Evolutionary conservation across 2,888 invertebrate species (phyloP).

Genomic region (Heliconius ethilla): DNA sequence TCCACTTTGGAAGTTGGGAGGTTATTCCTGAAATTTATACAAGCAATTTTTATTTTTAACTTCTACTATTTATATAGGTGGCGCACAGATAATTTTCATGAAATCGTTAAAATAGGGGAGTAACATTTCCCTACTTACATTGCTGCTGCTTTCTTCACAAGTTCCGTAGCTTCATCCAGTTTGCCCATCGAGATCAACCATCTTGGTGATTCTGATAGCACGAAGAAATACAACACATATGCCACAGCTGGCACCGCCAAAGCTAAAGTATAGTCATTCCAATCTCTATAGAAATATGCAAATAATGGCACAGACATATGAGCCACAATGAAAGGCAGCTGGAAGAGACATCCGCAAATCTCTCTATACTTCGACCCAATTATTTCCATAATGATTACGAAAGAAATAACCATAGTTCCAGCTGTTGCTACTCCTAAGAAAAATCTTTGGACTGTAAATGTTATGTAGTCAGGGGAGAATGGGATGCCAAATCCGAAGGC

Average conservation of each 20-base stretch:
- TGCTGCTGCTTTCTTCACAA: slow-evolving; percentile 85
- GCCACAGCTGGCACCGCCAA: slow-evolving; percentile 83
- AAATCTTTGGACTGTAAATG: slow-evolving; percentile 85
- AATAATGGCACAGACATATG: slow-evolving; percentile 84
- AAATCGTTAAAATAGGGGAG: too few relatives aligned
- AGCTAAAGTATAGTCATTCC: slow-evolving; percentile 84
- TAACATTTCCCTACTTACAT: slow-evolving; percentile 56
- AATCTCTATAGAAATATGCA: slow-evolving; percentile 84
- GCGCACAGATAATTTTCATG: too few relatives aligned
- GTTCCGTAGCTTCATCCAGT: slow-evolving; percentile 83
- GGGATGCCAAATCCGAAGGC: slow-evolving; percentile 85
- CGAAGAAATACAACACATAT: slow-evolving; percentile 85
- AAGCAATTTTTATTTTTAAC: too few relatives aligned
- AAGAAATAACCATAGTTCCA: slow-evolving; percentile 90
- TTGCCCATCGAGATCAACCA: slow-evolving; percentile 88
- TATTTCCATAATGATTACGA: slow-evolving; percentile 86
- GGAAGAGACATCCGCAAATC: slow-evolving; percentile 83
- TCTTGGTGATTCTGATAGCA: slow-evolving; percentile 90
- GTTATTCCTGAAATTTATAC: slow-evolving; percentile 68
- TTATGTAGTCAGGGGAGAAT: slow-evolving; percentile 82
- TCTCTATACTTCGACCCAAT: slow-evolving; percentile 81
- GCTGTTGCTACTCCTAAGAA: slow-evolving; percentile 88
- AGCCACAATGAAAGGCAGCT: slow-evolving; percentile 86
- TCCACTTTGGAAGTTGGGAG: slow-evolving; percentile 74
- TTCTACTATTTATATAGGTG: too few relatives aligned